phyloP scores from a whole-genome alignment of 53 echinoderm and acorn worm genomes.

The Henricia sp. region DNA sequence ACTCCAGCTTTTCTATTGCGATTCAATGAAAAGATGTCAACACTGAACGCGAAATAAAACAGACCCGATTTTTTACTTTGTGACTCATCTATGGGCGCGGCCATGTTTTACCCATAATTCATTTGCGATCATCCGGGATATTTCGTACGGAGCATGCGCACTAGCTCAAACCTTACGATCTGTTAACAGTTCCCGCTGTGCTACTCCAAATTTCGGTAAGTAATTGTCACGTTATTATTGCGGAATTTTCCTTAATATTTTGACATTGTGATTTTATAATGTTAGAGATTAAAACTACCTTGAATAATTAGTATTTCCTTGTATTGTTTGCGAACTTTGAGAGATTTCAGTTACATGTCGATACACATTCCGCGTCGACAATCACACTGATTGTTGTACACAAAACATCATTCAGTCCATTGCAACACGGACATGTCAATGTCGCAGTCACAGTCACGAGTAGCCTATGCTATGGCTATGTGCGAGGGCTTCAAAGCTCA shows the following conservation, averaged over 20 bases:
- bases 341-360: conserved; percentile 18
- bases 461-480: too few species aligned
- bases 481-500: too few species aligned
- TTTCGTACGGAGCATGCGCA: conserved; percentile 47
- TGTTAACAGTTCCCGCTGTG: conserved; percentile 45
- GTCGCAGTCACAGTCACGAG: too few species aligned
- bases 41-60: background rate
- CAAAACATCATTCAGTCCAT: too few species aligned
- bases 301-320: background rate
- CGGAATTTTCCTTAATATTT: background rate
- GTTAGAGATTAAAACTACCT: background rate
- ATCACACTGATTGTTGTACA: too few species aligned
- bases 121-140: conserved; percentile 34
- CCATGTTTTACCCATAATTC: conserved; percentile 66
- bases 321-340: background rate
- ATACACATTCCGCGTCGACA: too few species aligned
- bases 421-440: too few species aligned
- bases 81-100: conserved; percentile 47
- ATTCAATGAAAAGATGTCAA: background rate
- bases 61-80: background rate
- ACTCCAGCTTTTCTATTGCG: background rate
- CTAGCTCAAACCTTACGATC: conserved; percentile 33
- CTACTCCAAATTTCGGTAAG: conserved; percentile 50
- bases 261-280: background rate
- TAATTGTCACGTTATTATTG: conserved; percentile 10